These are phyloP conservation scores for Bufotes viridis DNA, from an alignment of 2,797 vertebrate species.

Conservation along the genomic window DNA sequence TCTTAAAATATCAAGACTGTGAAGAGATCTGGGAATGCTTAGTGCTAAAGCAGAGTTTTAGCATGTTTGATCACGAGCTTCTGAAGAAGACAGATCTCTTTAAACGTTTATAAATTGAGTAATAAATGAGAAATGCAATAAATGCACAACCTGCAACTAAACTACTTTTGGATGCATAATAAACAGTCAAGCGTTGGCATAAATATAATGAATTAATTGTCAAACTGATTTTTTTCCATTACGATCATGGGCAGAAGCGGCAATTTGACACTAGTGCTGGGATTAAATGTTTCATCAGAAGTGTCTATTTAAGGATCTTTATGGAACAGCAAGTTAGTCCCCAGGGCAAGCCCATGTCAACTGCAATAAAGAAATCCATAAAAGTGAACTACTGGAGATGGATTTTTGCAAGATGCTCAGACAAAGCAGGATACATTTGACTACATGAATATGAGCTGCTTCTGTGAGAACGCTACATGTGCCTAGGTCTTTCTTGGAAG, in stretches of 20 bases:
- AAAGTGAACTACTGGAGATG: conserved; percentile 66
- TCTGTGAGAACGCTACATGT: conserved; percentile 64
- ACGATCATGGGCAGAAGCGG: conserved; percentile 70
- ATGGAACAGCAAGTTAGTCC: conserved; percentile 75
- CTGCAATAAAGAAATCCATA: conserved; percentile 77
- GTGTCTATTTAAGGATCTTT: conserved; percentile 75
- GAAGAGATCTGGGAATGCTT: conserved; percentile 24
- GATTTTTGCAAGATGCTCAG: conserved; percentile 69
- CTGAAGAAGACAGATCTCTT: conserved; percentile 36
- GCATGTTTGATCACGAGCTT: conserved; percentile 26
- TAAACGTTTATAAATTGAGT: conserved; percentile 54
- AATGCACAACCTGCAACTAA: conserved; percentile 70
- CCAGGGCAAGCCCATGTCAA: conserved; percentile 78
- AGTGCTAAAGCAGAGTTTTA: conserved; percentile 21
- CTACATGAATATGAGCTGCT: conserved; percentile 72
- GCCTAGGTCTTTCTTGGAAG: conserved; percentile 59
- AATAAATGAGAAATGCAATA: conserved; percentile 69
- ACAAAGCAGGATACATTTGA: conserved; percentile 58
- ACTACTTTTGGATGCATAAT: conserved; percentile 70
- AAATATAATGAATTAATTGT: conserved; percentile 77
- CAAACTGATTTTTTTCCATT: conserved; percentile 76
- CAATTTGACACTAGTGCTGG: conserved; percentile 74
- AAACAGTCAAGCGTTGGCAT: conserved; percentile 69
- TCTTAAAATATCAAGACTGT: conserved; percentile 18
- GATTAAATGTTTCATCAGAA: conserved; percentile 86